phyloP scores from a whole-genome alignment of 2,888 invertebrate genomes.

The Sepiola atlantica region DNA sequence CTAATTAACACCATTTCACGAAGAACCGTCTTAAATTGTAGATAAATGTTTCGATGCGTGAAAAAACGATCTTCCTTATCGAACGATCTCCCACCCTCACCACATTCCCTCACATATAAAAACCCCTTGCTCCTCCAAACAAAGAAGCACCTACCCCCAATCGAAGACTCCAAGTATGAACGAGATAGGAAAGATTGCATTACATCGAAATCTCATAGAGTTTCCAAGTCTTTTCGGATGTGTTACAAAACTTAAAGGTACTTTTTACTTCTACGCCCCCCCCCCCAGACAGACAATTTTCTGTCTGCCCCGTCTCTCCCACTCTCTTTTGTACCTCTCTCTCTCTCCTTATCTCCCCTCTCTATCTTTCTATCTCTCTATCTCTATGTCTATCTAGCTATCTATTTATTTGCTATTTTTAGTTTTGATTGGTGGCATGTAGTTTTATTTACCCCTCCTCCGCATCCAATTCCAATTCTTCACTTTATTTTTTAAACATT shows the following conservation, averaged over 20 bases:
- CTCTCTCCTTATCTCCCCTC: too few relatives aligned
- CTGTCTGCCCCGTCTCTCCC: background rate
- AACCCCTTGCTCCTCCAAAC: background rate
- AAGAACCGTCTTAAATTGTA: background rate
- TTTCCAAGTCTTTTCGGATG: background rate
- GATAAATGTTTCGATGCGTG: background rate
- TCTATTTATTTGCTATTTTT: too few relatives aligned
- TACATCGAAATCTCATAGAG: background rate
- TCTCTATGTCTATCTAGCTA: too few relatives aligned
- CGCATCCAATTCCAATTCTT: background rate
- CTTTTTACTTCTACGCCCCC: background rate
- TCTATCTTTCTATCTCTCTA: too few relatives aligned
- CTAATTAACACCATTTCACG: background rate
- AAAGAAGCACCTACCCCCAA: too few relatives aligned
- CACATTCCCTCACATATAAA: background rate
- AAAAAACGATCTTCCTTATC: background rate
- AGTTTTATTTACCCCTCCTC: background rate
- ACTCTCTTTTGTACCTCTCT: background rate
- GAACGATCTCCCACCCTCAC: background rate
- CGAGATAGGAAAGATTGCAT: background rate
- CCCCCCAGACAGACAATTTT: too few relatives aligned
- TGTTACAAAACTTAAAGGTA: too few relatives aligned
- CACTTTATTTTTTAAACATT: too few relatives aligned
- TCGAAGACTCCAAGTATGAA: conserved; percentile 32
- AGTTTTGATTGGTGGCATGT: background rate